Conservation (phyloP, 2,797 vertebrate species). For the Acrossocheilus fasciatus region DNA sequence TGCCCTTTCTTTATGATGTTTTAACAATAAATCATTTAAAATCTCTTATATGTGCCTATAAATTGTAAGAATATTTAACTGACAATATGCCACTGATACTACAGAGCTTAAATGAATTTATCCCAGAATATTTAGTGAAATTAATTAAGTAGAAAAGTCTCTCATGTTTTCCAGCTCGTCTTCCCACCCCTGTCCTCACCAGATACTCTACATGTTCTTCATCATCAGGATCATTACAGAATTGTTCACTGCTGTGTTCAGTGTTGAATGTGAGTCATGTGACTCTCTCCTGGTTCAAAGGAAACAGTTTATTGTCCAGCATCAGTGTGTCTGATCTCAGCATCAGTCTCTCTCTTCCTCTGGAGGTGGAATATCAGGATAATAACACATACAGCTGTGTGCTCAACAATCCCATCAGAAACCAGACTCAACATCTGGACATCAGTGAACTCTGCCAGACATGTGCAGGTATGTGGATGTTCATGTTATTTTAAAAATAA, state of each 20-base stretch:
- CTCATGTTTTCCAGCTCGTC: background rate
- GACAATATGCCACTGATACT: background rate
- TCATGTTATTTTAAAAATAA: background rate
- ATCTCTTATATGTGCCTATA: background rate
- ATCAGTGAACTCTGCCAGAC: no score
- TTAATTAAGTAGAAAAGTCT: background rate
- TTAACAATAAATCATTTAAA: background rate
- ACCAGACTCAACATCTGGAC: background rate
- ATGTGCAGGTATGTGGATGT: background rate
- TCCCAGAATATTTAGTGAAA: background rate
- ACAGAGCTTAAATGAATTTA: background rate
- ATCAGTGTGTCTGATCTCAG: conserved; percentile 21
- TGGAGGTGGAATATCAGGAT: background rate
- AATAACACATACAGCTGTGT: background rate
- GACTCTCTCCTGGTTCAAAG: conserved; percentile 20
- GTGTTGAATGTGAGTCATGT: background rate
- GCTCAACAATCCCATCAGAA: background rate
- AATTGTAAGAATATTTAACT: background rate
- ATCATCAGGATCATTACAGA: background rate
- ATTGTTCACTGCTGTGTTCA: background rate
- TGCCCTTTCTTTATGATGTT: background rate
- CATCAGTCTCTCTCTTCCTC: background rate
- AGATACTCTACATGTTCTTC: background rate
- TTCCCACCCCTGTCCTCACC: background rate
- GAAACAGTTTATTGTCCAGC: background rate